Conservation (phyloP, 2,797 vertebrate species). For the Ataeniobius toweri region DNA sequence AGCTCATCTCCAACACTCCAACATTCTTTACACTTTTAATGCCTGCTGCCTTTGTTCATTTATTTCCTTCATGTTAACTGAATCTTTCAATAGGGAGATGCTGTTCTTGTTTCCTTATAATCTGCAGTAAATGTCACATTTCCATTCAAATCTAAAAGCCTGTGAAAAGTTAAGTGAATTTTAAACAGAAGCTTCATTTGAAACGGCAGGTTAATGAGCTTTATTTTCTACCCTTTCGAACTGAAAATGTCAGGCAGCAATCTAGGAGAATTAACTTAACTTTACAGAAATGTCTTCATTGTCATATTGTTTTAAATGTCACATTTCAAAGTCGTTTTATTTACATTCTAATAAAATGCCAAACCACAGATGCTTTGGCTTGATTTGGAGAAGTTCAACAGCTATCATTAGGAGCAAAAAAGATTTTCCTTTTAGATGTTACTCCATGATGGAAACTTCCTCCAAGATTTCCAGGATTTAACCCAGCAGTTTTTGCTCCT, state of each 20-base stretch:
- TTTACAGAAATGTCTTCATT: background rate
- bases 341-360: background rate
- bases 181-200: constrained; percentile 2
- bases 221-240: background rate
- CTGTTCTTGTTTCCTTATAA: background rate
- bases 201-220: background rate
- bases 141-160: constrained; percentile 2
- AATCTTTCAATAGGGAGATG: background rate
- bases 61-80: too few relatives aligned
- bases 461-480: too few relatives aligned
- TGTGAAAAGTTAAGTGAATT: background rate
- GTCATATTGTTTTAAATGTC: background rate
- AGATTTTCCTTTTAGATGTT: too few relatives aligned
- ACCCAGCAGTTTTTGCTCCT: too few relatives aligned
- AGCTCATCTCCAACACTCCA: too few relatives aligned
- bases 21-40: too few relatives aligned
- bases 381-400: background rate
- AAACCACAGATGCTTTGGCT: background rate
- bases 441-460: too few relatives aligned
- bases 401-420: too few relatives aligned
- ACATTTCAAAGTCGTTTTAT: constrained; percentile 1
- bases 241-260: background rate
- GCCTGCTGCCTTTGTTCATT: too few relatives aligned
- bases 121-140: constrained; percentile 12
- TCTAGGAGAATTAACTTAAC: background rate